These are phyloP conservation scores for Cryptoblepharus egeriae DNA, from an alignment of 2,797 vertebrate species.

Conservation along the genomic window DNA sequence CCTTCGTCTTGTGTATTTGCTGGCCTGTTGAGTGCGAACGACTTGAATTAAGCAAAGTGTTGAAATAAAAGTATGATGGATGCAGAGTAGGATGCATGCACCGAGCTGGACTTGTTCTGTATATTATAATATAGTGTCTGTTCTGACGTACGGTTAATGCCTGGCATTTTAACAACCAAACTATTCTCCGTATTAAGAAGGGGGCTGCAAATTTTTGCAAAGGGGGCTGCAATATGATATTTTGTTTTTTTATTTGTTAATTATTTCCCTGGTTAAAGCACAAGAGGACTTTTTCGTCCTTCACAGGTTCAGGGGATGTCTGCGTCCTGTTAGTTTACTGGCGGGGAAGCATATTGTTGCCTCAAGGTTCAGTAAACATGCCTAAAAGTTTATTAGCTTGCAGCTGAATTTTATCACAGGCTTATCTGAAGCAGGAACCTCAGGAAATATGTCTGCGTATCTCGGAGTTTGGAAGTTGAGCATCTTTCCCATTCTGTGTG, in stretches of 20 bases:
- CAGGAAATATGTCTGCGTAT: slow-evolving; percentile 28
- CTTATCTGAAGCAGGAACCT: slow-evolving; percentile 8
- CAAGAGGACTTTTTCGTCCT: neutral
- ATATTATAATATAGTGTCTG: neutral
- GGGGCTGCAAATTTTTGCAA: neutral
- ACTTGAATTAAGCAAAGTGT: neutral
- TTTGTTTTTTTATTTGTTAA: rapidly evolving
- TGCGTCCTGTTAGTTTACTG: neutral
- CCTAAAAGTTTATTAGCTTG: neutral
- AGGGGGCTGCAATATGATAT: neutral
- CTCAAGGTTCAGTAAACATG: rapidly evolving
- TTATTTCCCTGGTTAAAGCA: neutral
- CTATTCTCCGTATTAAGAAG: neutral
- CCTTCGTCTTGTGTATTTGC: slow-evolving; percentile 26
- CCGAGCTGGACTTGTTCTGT: neutral
- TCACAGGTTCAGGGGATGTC: neutral
- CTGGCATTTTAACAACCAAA: rapidly evolving
- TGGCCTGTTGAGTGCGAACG: slow-evolving; percentile 36
- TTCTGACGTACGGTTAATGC: neutral
- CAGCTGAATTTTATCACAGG: neutral
- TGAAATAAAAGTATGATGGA: neutral
- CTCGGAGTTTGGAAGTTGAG: slow-evolving; percentile 41
- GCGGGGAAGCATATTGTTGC: rapidly evolving
- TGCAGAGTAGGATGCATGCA: neutral
- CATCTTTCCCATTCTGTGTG: neutral